These are phyloP conservation scores for Lycophotia porphyrea DNA, from an alignment of 2,888 invertebrate species.

Conservation along the genomic window DNA sequence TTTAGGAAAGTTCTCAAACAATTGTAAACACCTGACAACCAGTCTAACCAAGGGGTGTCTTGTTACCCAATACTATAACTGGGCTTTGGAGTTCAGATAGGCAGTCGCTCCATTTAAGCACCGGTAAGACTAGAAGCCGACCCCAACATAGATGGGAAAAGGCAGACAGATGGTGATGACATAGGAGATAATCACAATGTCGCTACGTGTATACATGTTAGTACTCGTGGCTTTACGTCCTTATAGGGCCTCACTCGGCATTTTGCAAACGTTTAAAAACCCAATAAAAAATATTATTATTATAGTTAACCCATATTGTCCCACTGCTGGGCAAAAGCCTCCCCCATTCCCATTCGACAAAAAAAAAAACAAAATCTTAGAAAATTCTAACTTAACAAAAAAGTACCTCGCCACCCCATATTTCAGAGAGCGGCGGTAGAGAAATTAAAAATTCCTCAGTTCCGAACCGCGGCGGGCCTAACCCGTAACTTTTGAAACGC, in stretches of 20 bases:
- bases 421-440: conserved; percentile 24
- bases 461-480: conserved; percentile 22
- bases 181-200: not conserved
- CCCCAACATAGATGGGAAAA: too few relatives aligned
- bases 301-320: too few relatives aligned
- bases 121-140: too few relatives aligned
- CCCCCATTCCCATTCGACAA: too few relatives aligned
- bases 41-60: too few relatives aligned
- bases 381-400: conserved; percentile 27
- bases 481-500: conserved; percentile 56
- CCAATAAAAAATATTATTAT: not conserved
- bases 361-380: too few relatives aligned
- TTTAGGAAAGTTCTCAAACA: too few relatives aligned
- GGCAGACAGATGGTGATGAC: not conserved
- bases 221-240: not conserved
- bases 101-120: too few relatives aligned
- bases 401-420: conserved; percentile 9
- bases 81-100: too few relatives aligned
- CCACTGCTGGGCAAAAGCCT: too few relatives aligned
- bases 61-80: too few relatives aligned
- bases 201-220: not conserved
- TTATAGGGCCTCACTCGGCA: not conserved
- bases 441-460: conserved; percentile 62
- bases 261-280: not conserved
- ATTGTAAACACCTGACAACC: too few relatives aligned